Conservation (phyloP, 2,113 vertebrate genomes). For the Anolis sagrei region DNA sequence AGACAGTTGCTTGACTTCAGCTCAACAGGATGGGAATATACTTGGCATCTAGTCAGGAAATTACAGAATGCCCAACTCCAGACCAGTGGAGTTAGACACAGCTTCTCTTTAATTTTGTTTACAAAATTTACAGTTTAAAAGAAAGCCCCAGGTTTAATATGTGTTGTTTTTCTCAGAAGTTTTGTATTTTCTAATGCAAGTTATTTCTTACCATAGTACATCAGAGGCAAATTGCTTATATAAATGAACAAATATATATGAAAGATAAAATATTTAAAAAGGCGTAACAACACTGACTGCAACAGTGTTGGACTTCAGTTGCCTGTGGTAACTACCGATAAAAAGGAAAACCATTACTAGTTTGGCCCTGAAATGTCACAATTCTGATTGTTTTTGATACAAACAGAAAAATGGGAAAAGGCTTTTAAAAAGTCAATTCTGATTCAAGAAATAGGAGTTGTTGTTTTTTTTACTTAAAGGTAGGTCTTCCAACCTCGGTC, state of each 20-base stretch:
- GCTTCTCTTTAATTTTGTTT: background rate
- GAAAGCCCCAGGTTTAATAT: constrained; percentile 13
- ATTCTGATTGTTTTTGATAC: background rate
- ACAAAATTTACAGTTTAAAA: constrained; percentile 6
- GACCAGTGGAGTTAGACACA: background rate
- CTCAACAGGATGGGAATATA: background rate
- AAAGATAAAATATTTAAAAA: constrained; percentile 14
- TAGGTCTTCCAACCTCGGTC: background rate
- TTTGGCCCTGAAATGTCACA: constrained; percentile 18
- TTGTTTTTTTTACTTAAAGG: background rate
- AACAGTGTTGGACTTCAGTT: background rate
- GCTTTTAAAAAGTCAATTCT: background rate
- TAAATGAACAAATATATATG: constrained; percentile 5
- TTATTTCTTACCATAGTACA: constrained; percentile 10
- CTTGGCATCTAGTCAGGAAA: background rate
- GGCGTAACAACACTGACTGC: background rate
- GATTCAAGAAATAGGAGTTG: background rate
- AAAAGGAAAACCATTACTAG: background rate
- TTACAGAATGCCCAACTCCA: background rate
- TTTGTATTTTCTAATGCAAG: constrained; percentile 17
- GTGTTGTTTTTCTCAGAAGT: background rate
- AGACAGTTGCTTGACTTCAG: background rate
- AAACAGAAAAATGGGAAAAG: background rate
- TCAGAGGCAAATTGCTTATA: constrained; percentile 6
- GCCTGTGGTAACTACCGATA: background rate